Conservation (phyloP, 2,888 invertebrate species). For the Chrysomela aeneicollis region DNA sequence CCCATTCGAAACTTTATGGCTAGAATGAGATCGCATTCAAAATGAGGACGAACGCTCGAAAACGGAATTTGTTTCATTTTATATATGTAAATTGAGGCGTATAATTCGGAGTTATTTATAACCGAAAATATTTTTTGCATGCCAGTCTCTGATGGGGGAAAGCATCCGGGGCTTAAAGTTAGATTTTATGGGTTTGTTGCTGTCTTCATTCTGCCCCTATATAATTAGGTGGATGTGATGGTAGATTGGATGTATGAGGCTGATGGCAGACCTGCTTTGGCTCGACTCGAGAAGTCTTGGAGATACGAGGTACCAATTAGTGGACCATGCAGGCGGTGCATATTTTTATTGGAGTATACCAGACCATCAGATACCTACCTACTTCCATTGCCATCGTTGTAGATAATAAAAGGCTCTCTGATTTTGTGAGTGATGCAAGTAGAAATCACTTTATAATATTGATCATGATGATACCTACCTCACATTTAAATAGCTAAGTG, state of each 20-base stretch:
- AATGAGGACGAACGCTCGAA: conserved; percentile 31
- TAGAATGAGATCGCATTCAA: conserved; percentile 42
- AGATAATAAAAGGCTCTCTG: no score
- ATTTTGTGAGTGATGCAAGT: no score
- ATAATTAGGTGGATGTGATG: conserved; percentile 32
- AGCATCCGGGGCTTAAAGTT: conserved; percentile 41
- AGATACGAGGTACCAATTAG: not conserved
- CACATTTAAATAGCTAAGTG: no score
- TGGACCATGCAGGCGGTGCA: not conserved
- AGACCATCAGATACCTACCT: not conserved
- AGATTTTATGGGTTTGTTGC: conserved; percentile 53
- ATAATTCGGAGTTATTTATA: conserved; percentile 46
- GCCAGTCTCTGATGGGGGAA: conserved; percentile 25
- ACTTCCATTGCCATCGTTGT: no score
- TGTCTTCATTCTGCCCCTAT: conserved; percentile 50
- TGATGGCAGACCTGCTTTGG: not conserved
- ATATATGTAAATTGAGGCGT: conserved; percentile 50
- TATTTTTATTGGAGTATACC: not conserved
- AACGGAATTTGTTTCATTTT: conserved; percentile 41
- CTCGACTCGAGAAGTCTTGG: not conserved
- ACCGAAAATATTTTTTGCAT: conserved; percentile 49
- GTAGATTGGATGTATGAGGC: conserved; percentile 5
- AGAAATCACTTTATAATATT: no score
- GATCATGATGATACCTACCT: no score
- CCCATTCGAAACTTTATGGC: conserved; percentile 40